Evolutionary conservation across 2,113 vertebrate species (phyloP), one percentile per base, ranked within the genome.

Genomic region (Patagioenas fasciata): DNA sequence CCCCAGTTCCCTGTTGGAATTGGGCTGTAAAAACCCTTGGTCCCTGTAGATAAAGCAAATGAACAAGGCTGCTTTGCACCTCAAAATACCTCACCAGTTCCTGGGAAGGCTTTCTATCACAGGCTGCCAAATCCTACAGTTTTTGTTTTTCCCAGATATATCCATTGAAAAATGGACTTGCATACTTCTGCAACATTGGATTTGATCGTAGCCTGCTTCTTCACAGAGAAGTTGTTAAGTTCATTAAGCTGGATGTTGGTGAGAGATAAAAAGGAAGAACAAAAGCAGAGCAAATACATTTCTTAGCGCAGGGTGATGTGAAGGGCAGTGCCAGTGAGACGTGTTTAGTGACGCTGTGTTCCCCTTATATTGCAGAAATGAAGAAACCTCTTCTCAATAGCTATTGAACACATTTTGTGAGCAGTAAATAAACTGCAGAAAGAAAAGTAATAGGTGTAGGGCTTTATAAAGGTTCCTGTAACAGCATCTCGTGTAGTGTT

Each of bases 381-480:
- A 60, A 69, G 72, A 84, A 90, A 81, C 72, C 42, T 57, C 32
- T 66, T 84, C 84, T 94, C 83, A 61, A 9, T 77, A 89, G 48
- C 88, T 91, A 50, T 80, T 90, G 80, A 88, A 40, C 61, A 15
- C 28, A 60, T 85, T 79, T 74, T 88, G 50, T 38, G 65, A 93
- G 80, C 57, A 54, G 44, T 91, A 96, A 91, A 78, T 88, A 67
- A 38, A 36, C 24, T 53, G 21, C 65, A 84, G 88, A 84, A 96
- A 81, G 83, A 93, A 94, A 93, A 94, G 81, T 50, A 20, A 4
- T 32, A 53, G 81, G 65, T 72, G 38, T 58, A 61, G 69, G 57
- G 51, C 61, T 94, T 93, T 81, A 65, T 67, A 90, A 94, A 80
- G 58, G 56, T 86, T 95, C 34, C 72, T 88, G 47, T 80, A 91